Conservation (phyloP, 2,797 vertebrate genomes). For the Urophycis tenuis region DNA sequence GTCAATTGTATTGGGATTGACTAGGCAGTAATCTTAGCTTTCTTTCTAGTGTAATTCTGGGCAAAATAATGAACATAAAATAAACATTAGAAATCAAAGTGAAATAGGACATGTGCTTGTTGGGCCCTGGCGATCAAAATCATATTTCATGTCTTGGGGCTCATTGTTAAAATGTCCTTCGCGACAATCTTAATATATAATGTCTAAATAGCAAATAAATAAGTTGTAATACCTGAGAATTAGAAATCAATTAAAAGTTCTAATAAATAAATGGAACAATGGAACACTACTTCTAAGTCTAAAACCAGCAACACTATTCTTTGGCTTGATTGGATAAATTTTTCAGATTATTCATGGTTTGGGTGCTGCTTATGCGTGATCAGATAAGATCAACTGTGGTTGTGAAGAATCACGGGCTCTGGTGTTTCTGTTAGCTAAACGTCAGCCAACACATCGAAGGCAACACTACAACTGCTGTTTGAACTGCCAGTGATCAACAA, state of each 20-base stretch:
- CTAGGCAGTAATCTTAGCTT: constrained; percentile 57
- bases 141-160: neutral
- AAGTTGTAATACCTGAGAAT: constrained; percentile 62
- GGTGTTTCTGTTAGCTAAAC: constrained; percentile 26
- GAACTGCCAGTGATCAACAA: constrained; percentile 12
- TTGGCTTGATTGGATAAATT: constrained; percentile 70
- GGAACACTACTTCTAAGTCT: constrained; percentile 20
- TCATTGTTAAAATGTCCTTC: constrained; percentile 12
- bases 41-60: constrained; percentile 45
- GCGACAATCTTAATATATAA: neutral
- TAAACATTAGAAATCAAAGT: constrained; percentile 10
- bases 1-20: constrained; percentile 13
- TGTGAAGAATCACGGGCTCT: neutral
- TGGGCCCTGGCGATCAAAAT: constrained; percentile 17
- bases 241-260: constrained; percentile 47
- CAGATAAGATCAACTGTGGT: neutral
- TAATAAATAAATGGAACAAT: constrained; percentile 31
- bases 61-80: constrained; percentile 29
- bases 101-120: constrained; percentile 19
- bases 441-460: constrained; percentile 41
- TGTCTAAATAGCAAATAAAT: constrained; percentile 22
- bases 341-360: constrained; percentile 25
- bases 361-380: constrained; percentile 20
- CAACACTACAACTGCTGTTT: constrained; percentile 37
- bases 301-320: constrained; percentile 59